Conservation (phyloP, 1,140 invertebrate genomes). For the Ceratina calcarata region DNA sequence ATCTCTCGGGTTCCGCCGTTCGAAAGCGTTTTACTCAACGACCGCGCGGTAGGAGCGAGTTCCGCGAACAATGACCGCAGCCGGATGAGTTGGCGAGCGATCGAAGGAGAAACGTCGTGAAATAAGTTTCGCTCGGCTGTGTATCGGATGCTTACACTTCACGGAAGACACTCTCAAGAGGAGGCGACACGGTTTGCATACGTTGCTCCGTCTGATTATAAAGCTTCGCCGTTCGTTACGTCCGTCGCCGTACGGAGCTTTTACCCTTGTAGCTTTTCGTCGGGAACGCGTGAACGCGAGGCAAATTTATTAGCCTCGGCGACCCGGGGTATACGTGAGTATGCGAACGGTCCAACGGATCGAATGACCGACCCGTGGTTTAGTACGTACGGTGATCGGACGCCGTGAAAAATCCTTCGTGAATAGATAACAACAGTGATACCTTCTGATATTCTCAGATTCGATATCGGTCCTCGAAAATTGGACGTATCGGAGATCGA, state of each 20-base stretch:
- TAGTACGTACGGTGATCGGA: too few species aligned
- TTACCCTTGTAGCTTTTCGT: neutral
- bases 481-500: neutral
- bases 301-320: neutral
- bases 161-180: neutral
- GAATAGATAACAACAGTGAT: too few species aligned
- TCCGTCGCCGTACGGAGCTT: neutral
- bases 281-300: neutral
- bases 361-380: too few species aligned
- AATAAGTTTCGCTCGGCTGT: neutral
- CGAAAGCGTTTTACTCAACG: conserved; percentile 8
- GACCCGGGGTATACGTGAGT: neutral
- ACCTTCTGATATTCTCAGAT: too few species aligned
- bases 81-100: conserved; percentile 10
- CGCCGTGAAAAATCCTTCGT: too few species aligned
- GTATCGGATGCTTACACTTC: neutral
- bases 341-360: too few species aligned
- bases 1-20: conserved; percentile 3
- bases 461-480: neutral
- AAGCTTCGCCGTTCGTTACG: conserved; percentile 11
- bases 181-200: neutral
- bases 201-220: neutral
- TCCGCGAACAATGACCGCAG: conserved; percentile 19
- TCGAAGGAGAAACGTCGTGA: neutral
- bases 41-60: conserved; percentile 1